Percentiles rank a stretch among this genome's conserved stretches.
Evolutionary conservation across 2,888 invertebrate genomes (phyloP).

Genomic region (Papilio gigon): DNA sequence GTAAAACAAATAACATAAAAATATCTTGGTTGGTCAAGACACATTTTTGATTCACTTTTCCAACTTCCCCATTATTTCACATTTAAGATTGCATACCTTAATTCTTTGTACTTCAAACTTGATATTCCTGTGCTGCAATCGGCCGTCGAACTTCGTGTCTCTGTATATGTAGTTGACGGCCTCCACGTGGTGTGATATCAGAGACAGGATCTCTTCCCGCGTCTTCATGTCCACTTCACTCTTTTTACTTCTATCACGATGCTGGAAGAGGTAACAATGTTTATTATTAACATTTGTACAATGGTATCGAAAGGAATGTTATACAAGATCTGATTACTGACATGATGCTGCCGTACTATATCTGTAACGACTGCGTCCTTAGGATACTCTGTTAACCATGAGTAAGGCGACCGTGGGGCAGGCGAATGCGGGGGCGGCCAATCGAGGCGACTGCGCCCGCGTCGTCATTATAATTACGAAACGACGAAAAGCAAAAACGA

Average conservation of each 20-base stretch:
- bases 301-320: neutral
- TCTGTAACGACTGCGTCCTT: too few relatives aligned
- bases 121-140: slow-evolving; percentile 94
- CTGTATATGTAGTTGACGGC: slow-evolving; percentile 99
- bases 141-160: slow-evolving; percentile 96
- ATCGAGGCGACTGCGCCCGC: too few relatives aligned
- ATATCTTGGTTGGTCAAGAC: too few relatives aligned
- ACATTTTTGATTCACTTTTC: too few relatives aligned
- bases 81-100: slow-evolving; percentile 58
- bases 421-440: too few relatives aligned
- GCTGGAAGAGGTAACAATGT: slow-evolving; percentile 76
- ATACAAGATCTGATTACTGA: too few relatives aligned
- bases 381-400: too few relatives aligned
- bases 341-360: too few relatives aligned
- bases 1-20: slow-evolving; percentile 43
- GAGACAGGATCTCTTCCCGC: slow-evolving; percentile 96
- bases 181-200: slow-evolving; percentile 99
- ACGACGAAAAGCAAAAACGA: too few relatives aligned
- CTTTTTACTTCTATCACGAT: slow-evolving; percentile 86
- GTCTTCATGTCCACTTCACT: slow-evolving; percentile 92
- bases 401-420: too few relatives aligned
- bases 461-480: too few relatives aligned
- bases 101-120: slow-evolving; percentile 96
- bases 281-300: neutral
- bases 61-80: too few relatives aligned